Percentiles rank a stretch among this genome's conserved stretches.
These are phyloP conservation scores for Micromys minutus DNA, from an alignment of 2,113 vertebrate genomes.

Conservation along the genomic window DNA sequence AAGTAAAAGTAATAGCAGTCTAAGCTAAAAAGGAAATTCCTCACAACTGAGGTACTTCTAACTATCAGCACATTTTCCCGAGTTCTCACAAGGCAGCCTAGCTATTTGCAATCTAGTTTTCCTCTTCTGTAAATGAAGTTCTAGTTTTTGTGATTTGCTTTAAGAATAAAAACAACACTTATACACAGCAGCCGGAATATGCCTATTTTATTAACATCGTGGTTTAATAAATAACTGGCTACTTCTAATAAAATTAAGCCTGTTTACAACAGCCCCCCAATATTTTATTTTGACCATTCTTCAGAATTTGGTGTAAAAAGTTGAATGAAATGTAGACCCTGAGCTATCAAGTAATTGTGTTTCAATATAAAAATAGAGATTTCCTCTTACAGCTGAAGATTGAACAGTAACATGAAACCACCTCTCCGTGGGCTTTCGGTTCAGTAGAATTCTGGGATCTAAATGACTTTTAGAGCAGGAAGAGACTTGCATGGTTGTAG, in stretches of 20 bases:
- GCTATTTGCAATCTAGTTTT: constrained; percentile 87
- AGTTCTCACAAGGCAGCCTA: constrained; percentile 84
- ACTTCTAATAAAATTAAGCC: constrained; percentile 86
- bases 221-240: constrained; percentile 90
- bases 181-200: constrained; percentile 83
- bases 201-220: constrained; percentile 84
- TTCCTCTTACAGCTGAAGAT: constrained; percentile 80
- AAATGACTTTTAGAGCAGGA: constrained; percentile 75
- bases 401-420: constrained; percentile 75
- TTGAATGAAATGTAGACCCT: constrained; percentile 85
- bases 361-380: constrained; percentile 87
- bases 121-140: constrained; percentile 83
- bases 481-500: constrained; percentile 75
- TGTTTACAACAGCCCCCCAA: constrained; percentile 84
- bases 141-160: constrained; percentile 81
- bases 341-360: constrained; percentile 87
- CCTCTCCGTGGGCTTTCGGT: constrained; percentile 62
- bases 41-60: constrained; percentile 89
- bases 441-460: constrained; percentile 49
- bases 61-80: constrained; percentile 86
- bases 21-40: constrained; percentile 89
- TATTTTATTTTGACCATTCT: constrained; percentile 81
- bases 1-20: constrained; percentile 85
- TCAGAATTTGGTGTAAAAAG: constrained; percentile 85
- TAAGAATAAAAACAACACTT: constrained; percentile 72